These are phyloP conservation scores for Euura lappo DNA, from an alignment of 1,140 invertebrate species.

Conservation along the genomic window DNA sequence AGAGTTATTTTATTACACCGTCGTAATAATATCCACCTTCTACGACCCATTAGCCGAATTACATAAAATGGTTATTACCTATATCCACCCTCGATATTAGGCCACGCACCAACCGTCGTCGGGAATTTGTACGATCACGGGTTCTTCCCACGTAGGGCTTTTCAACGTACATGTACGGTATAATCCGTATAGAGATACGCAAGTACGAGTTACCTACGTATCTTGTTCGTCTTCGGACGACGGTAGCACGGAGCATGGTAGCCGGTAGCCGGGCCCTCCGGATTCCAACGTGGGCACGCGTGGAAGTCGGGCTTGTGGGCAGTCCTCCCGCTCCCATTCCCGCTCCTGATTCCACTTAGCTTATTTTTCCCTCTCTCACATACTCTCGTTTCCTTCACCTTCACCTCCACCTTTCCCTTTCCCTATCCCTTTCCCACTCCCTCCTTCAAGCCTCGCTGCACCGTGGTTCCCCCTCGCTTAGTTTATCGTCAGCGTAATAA, in stretches of 20 bases:
- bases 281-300: neutral
- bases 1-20: too few species aligned
- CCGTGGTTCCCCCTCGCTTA: neutral
- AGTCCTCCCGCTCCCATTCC: neutral
- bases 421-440: too few species aligned
- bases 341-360: neutral
- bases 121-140: neutral
- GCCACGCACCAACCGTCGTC: neutral
- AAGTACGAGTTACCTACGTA: neutral
- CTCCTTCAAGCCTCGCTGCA: neutral
- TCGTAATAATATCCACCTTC: too few species aligned
- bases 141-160: neutral
- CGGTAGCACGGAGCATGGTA: neutral
- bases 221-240: neutral
- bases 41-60: slow-evolving; percentile 5
- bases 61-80: neutral
- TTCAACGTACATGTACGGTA: neutral
- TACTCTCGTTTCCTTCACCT: too few species aligned
- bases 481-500: neutral
- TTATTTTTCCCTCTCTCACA: too few species aligned
- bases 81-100: neutral
- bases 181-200: neutral
- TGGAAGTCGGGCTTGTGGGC: neutral
- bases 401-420: too few species aligned
- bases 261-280: slow-evolving; percentile 5